Evolutionary conservation across 2,888 invertebrate genomes (phyloP).

Genomic region (Dusona sp.): DNA sequence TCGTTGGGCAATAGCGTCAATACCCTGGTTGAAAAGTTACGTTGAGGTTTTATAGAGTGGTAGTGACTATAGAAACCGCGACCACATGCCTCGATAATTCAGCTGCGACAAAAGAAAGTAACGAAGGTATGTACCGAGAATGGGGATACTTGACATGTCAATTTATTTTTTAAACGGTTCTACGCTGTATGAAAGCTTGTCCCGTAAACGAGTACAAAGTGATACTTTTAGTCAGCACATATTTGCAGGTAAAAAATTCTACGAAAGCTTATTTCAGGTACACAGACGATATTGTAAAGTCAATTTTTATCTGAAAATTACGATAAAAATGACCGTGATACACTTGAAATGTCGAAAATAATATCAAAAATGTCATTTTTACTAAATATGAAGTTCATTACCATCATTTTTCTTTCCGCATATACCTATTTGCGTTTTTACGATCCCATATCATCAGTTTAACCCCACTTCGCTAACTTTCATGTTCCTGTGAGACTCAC

Average conservation of each 20-base stretch:
- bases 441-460: no score
- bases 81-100: conserved; percentile 13
- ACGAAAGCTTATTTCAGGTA: background rate
- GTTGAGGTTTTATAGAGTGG: background rate
- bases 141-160: background rate
- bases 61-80: background rate
- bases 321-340: background rate
- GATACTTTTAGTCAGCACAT: background rate
- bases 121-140: background rate
- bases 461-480: no score
- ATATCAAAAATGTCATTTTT: background rate
- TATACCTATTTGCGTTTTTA: background rate
- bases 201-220: background rate
- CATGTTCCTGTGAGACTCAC: no score
- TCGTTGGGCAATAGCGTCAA: conserved; percentile 27
- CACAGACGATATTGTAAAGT: background rate
- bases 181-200: background rate
- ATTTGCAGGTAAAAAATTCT: background rate
- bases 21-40: background rate
- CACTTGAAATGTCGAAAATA: background rate
- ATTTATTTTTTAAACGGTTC: background rate
- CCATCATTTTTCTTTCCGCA: background rate
- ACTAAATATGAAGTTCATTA: background rate
- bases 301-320: background rate
- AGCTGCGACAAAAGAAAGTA: background rate